Evolutionary conservation across 2,797 vertebrate genomes (phyloP).

Genomic region (Eospalax fontanierii): DNA sequence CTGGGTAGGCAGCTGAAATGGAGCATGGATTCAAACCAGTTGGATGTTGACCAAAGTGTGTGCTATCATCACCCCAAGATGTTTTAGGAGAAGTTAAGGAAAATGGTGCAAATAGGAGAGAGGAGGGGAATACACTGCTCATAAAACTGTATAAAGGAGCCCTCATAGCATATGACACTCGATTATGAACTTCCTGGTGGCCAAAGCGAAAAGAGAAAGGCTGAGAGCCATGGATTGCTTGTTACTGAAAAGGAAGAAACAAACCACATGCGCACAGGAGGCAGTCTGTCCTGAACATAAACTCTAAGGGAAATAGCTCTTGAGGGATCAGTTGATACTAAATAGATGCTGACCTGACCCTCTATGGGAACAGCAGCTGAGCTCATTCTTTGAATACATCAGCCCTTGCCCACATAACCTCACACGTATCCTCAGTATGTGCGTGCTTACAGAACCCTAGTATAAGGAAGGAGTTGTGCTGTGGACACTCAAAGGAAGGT

Average conservation of each 20-base stretch:
- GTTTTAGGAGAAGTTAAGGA: not conserved
- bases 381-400: not conserved
- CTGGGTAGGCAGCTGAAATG: not conserved
- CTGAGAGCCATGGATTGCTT: not conserved
- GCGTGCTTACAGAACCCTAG: not conserved
- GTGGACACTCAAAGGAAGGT: not conserved
- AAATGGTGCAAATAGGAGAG: no score
- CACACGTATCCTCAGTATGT: not conserved
- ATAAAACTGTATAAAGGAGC: not conserved
- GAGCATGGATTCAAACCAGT: not conserved
- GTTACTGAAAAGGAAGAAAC: not conserved
- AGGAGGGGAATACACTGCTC: not conserved
- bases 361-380: not conserved
- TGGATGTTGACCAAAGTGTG: not conserved
- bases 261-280: not conserved
- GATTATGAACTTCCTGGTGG: not conserved
- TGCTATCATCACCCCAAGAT: not conserved
- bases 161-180: not conserved
- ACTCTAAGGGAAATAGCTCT: not conserved
- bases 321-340: not conserved
- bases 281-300: not conserved
- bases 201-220: not conserved
- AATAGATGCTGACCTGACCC: not conserved
- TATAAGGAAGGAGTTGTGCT: not conserved
- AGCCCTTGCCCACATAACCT: no score